Conservation (phyloP, 2,113 vertebrate genomes). For the Gasterosteus aculeatus region DNA sequence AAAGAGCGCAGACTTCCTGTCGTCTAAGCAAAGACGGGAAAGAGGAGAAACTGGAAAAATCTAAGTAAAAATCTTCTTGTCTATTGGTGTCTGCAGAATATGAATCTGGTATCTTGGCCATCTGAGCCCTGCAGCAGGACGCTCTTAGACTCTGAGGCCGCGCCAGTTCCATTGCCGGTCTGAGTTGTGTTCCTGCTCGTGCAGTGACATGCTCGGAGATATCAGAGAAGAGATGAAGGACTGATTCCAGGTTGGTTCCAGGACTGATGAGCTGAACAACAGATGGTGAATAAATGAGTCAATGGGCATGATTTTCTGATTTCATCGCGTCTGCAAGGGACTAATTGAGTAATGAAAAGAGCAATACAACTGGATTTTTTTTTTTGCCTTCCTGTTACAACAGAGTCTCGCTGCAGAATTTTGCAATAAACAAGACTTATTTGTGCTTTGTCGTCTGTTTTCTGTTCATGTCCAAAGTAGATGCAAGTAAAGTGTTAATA, state of each 20-base stretch:
- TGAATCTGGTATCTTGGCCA: neutral
- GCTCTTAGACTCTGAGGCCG: neutral
- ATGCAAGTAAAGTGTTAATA: neutral
- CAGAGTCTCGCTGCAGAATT: neutral
- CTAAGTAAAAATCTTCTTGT: neutral
- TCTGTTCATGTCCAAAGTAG: neutral
- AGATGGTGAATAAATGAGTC: neutral
- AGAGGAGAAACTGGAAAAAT: neutral
- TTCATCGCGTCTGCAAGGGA: too few relatives aligned
- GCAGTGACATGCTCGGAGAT: neutral
- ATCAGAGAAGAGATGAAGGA: neutral
- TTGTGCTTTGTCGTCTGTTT: neutral
- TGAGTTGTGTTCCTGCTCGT: neutral
- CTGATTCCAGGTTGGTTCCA: too few relatives aligned
- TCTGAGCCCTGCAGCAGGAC: neutral
- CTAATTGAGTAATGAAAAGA: too few relatives aligned
- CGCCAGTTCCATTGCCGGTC: neutral
- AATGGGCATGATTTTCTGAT: too few relatives aligned
- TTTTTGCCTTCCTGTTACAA: neutral
- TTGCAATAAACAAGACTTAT: neutral
- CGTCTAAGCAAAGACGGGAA: neutral
- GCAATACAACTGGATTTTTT: neutral
- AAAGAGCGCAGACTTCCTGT: too few relatives aligned
- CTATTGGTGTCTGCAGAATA: neutral
- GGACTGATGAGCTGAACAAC: neutral